Evolutionary conservation across 92 coral and sea anemone species (phyloP).

Genomic region (Epizoanthus rinbou): DNA sequence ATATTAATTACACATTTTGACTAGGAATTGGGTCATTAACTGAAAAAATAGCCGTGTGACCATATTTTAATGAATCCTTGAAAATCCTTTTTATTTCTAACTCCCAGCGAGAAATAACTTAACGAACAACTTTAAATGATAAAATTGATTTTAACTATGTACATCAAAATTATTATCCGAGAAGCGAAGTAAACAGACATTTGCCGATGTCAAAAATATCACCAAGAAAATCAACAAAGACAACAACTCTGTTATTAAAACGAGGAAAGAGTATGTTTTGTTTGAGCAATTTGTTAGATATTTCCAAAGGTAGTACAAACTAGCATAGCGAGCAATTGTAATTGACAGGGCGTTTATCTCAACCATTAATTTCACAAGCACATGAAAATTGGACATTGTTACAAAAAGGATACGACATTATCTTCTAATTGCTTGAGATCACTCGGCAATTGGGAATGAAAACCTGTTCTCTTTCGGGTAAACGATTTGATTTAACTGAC

Average conservation of each 20-base stretch:
- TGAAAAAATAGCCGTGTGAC: neutral
- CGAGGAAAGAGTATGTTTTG: neutral
- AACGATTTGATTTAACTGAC: conserved; percentile 2
- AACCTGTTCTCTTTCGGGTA: conserved; percentile 24
- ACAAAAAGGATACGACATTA: conserved; percentile 12
- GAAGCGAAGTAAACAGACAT: conserved; percentile 1
- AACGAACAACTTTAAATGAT: neutral
- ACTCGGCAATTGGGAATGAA: conserved; percentile 18
- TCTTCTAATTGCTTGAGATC: conserved; percentile 21
- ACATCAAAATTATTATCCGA: neutral
- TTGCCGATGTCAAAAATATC: conserved; percentile 18
- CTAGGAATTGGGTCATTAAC: neutral
- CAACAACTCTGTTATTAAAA: conserved; percentile 4
- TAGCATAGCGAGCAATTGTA: neutral
- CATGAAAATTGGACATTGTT: conserved; percentile 4
- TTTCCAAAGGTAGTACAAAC: neutral
- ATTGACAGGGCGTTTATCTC: conserved; percentile 14
- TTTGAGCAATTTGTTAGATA: neutral
- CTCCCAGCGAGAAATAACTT: neutral
- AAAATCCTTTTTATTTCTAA: neutral
- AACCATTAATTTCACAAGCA: conserved; percentile 30
- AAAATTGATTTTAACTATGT: neutral
- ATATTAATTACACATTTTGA: neutral
- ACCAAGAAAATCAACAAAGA: neutral
- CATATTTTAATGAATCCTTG: neutral